Evolutionary conservation across 2,888 invertebrate genomes (phyloP).

Genomic region (Nephrotoma appendiculata): DNA sequence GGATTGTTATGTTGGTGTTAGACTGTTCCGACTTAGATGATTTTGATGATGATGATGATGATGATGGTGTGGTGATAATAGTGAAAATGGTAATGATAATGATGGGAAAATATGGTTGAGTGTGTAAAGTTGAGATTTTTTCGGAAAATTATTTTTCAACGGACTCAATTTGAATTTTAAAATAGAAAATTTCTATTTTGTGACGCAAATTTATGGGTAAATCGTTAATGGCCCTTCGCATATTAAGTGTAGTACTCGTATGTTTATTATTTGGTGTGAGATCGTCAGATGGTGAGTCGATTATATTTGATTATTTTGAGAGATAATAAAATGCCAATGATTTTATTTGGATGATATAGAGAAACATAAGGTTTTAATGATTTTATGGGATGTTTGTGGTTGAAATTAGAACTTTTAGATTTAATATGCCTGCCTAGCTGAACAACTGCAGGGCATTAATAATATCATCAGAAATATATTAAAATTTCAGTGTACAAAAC

Average conservation of each 20-base stretch:
- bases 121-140: background rate
- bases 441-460: too few species aligned
- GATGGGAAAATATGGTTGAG: background rate
- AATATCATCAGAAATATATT: too few species aligned
- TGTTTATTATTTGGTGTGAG: background rate
- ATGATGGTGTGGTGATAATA: background rate
- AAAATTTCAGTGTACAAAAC: too few species aligned
- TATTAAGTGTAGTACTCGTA: background rate
- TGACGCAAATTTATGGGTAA: background rate
- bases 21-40: background rate
- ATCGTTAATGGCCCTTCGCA: background rate
- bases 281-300: background rate
- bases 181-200: background rate
- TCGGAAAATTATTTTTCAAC: background rate
- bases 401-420: too few species aligned
- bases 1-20: background rate
- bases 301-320: background rate
- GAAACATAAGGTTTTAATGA: too few species aligned
- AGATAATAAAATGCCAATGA: background rate
- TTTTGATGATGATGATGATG: background rate
- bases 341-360: background rate
- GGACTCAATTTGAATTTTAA: background rate
- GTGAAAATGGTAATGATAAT: background rate
- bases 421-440: too few species aligned
- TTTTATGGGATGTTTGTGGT: too few species aligned